A percentile compares a stretch with the other conserved stretches of the same genome.
These are phyloP conservation scores for Natrix natrix DNA, from an alignment of 2,797 vertebrate genomes.

Conservation along the genomic window DNA sequence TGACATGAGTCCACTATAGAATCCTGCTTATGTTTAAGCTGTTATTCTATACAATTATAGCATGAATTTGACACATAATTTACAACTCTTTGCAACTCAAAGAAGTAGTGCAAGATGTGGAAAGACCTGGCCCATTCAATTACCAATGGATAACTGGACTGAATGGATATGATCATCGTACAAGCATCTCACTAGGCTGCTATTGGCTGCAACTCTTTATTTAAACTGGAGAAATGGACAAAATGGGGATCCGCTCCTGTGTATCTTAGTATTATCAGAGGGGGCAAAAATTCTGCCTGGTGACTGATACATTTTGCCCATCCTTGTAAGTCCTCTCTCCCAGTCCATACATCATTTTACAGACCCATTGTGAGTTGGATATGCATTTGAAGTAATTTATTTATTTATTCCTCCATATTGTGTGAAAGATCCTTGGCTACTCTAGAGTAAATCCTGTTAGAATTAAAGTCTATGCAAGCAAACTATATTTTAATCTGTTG, in stretches of 20 bases:
- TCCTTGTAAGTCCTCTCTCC: not conserved
- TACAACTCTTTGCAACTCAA: not conserved
- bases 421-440: not conserved
- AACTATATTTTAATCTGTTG: not conserved
- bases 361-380: not conserved
- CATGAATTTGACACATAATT: not conserved
- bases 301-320: not conserved
- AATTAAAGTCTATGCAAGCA: not conserved
- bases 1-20: not conserved
- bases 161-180: not conserved
- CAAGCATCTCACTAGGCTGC: not conserved
- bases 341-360: not conserved
- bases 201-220: not conserved
- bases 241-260: not conserved
- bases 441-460: not conserved
- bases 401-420: not conserved
- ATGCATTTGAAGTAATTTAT: not conserved
- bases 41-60: not conserved
- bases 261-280: not conserved
- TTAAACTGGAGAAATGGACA: not conserved
- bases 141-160: not conserved
- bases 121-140: not conserved
- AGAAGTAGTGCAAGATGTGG: not conserved
- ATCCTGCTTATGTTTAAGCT: not conserved
- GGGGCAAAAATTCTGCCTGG: not conserved